Conservation (phyloP, 2,797 vertebrate genomes). For the Cuculus canorus region DNA sequence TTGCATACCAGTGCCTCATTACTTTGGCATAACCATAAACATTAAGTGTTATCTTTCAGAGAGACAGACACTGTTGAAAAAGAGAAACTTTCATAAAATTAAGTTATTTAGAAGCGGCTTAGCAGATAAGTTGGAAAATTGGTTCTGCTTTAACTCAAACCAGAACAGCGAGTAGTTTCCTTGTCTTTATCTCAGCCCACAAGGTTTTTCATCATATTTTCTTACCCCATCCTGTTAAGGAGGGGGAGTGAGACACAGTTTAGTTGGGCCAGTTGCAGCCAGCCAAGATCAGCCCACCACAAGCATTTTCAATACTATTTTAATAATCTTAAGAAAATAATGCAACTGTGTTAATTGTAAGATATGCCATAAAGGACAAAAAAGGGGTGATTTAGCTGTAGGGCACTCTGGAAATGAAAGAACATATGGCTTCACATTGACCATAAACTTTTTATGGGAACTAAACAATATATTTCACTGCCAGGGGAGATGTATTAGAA, state of each 20-base stretch:
- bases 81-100: no score
- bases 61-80: no score
- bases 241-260: neutral
- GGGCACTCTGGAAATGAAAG: neutral
- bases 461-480: neutral
- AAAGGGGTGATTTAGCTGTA: neutral
- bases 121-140: no score
- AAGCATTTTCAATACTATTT: neutral
- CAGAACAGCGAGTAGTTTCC: neutral
- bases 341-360: neutral
- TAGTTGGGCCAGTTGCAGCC: neutral
- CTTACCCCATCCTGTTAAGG: neutral
- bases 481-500: neutral
- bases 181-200: neutral
- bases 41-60: no score
- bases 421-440: neutral
- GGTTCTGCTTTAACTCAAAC: no score
- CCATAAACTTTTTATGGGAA: neutral
- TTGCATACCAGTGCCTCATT: no score
- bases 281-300: neutral
- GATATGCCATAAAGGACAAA: rapidly evolving
- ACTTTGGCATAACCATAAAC: no score
- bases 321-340: neutral
- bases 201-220: neutral
- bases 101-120: no score